A percentile compares a stretch with the other conserved stretches of the same genome.
Conservation (phyloP, 2,797 vertebrate species). For the Catostomus latipinnis region DNA sequence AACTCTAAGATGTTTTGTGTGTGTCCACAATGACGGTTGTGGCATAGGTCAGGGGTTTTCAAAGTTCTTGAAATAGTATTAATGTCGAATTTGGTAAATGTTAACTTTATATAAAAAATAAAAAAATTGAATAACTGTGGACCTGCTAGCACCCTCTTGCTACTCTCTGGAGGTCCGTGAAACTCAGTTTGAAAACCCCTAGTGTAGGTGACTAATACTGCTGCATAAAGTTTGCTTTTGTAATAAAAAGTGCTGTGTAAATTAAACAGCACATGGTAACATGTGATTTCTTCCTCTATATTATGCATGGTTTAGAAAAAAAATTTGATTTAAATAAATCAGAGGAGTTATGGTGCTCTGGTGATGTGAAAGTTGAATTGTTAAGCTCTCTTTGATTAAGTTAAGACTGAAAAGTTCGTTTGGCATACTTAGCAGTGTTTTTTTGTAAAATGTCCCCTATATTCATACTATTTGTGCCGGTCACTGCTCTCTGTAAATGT, state of each 20-base stretch:
- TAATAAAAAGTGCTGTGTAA: background rate
- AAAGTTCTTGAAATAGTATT: no score
- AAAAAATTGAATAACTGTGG: no score
- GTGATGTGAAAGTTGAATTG: background rate
- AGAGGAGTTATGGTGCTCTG: background rate
- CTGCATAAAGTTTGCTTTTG: background rate
- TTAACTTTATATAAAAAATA: no score
- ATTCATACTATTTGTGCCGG: conserved; percentile 40
- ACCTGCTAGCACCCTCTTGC: no score
- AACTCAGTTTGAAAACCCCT: no score
- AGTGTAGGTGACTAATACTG: background rate
- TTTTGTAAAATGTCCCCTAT: conserved; percentile 29
- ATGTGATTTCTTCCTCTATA: background rate
- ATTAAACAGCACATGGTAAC: background rate
- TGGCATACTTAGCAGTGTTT: conserved; percentile 24
- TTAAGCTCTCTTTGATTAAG: conserved; percentile 5
- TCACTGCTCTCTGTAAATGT: conserved; percentile 38
- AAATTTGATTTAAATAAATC: background rate
- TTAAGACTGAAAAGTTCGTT: conserved; percentile 25
- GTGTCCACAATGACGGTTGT: no score
- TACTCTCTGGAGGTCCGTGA: no score
- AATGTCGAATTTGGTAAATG: no score
- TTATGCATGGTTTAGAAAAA: background rate
- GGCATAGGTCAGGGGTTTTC: no score
- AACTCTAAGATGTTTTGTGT: no score